phyloP scores from a whole-genome alignment of 1,140 invertebrate species.

The Drosophila ironensis region DNA sequence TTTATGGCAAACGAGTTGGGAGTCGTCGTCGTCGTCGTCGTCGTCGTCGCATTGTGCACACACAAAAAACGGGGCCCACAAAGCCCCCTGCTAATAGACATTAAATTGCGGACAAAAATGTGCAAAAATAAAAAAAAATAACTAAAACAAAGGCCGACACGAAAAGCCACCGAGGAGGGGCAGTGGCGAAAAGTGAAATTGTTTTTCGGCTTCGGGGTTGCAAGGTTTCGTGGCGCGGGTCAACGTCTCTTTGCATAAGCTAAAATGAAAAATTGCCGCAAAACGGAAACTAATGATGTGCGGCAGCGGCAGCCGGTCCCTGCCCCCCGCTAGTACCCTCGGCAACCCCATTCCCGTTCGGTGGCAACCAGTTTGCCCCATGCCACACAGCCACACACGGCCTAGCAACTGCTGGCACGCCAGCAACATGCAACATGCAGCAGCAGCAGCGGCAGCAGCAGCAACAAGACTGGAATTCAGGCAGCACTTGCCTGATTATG shows the following conservation, averaged over 20 bases:
- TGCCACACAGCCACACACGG: constrained; percentile 49
- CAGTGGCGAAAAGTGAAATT: constrained; percentile 78
- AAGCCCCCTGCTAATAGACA: neutral
- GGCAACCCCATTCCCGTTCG: constrained; percentile 39
- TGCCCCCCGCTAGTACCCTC: neutral
- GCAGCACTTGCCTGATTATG: constrained; percentile 71
- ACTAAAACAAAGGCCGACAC: too few species aligned
- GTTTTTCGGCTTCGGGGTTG: too few species aligned
- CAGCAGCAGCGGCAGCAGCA: neutral
- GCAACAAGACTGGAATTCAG: constrained; percentile 63
- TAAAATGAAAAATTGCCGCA: constrained; percentile 80
- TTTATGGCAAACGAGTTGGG: constrained; percentile 75
- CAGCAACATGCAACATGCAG: constrained; percentile 5
- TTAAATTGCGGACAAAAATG: neutral
- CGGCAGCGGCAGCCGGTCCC: constrained; percentile 37
- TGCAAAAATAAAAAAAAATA: neutral
- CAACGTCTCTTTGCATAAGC: constrained; percentile 69
- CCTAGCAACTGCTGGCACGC: neutral
- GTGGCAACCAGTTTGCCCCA: constrained; percentile 46
- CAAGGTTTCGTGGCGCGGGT: constrained; percentile 32
- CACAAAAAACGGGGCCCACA: too few species aligned
- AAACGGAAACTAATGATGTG: constrained; percentile 82
- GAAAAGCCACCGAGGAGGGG: too few species aligned
- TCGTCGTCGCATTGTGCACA: constrained; percentile 22
- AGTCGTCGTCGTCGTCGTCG: neutral